These are phyloP conservation scores for Brevimyrus niger DNA, from an alignment of 2,113 vertebrate species.

Conservation along the genomic window DNA sequence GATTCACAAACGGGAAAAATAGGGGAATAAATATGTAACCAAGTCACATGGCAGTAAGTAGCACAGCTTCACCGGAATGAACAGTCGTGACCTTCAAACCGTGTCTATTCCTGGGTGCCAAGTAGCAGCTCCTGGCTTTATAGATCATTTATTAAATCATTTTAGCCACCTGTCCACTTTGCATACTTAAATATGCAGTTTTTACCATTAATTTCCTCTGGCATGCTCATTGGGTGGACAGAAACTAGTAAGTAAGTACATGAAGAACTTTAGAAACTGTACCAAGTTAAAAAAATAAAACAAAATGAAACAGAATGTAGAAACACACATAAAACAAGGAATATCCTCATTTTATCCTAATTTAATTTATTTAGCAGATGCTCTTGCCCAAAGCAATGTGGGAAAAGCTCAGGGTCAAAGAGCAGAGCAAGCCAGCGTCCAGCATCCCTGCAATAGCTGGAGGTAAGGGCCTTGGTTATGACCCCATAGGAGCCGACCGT, in stretches of 20 bases:
- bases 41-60: conserved; percentile 22
- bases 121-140: conserved; percentile 9
- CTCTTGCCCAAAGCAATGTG: neutral
- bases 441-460: neutral
- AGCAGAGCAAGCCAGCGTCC: neutral
- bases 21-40: conserved; percentile 21
- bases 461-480: neutral
- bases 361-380: neutral
- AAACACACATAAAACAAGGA: neutral
- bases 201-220: neutral
- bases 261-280: neutral
- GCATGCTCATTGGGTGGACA: neutral
- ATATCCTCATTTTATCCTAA: too few relatives aligned
- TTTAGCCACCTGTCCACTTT: conserved; percentile 8
- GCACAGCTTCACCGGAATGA: conserved; percentile 3
- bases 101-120: neutral
- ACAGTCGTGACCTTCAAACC: neutral
- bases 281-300: neutral
- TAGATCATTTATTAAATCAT: neutral
- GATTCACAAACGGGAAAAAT: neutral
- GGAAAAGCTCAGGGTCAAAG: neutral
- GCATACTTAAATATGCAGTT: neutral
- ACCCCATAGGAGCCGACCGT: neutral
- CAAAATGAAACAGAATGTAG: neutral
- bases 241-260: neutral